phyloP scores from a whole-genome alignment of 2,113 vertebrate genomes.

The Solea solea region DNA sequence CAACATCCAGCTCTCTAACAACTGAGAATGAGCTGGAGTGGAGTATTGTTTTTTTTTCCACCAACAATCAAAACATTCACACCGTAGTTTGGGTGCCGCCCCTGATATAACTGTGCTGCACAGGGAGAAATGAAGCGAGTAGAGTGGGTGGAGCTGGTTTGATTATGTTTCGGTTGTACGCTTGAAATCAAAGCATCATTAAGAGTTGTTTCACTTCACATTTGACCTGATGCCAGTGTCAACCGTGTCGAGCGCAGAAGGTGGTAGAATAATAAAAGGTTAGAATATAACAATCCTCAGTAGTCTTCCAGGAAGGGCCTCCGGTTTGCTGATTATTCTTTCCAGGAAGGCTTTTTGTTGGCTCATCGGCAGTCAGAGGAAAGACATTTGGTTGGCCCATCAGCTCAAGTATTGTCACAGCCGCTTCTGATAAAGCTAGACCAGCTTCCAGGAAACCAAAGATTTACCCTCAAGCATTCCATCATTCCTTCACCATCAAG shows the following conservation, averaged over 20 bases:
- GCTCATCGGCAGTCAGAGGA: slow-evolving; percentile 67
- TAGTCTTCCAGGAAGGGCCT: slow-evolving; percentile 74
- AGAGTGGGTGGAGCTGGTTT: background rate
- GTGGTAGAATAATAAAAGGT: slow-evolving; percentile 55
- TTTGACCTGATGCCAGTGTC: slow-evolving; percentile 41
- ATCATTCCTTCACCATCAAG: slow-evolving; percentile 77
- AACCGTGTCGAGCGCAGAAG: slow-evolving; percentile 18
- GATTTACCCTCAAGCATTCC: slow-evolving; percentile 78
- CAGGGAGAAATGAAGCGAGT: slow-evolving; percentile 21
- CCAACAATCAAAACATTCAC: slow-evolving; percentile 47
- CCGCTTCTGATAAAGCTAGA: slow-evolving; percentile 78
- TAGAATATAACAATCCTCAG: slow-evolving; percentile 43
- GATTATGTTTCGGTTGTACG: slow-evolving; percentile 18
- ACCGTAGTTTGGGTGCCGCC: background rate
- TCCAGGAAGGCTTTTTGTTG: slow-evolving; percentile 76
- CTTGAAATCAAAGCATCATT: slow-evolving; percentile 30
- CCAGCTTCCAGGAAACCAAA: slow-evolving; percentile 77
- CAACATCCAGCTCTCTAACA: slow-evolving; percentile 55
- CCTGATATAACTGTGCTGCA: background rate
- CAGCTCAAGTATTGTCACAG: slow-evolving; percentile 74
- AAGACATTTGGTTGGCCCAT: slow-evolving; percentile 69
- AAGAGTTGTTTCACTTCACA: slow-evolving; percentile 17
- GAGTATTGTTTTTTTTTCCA: background rate
- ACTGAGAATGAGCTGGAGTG: slow-evolving; percentile 21
- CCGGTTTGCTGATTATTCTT: slow-evolving; percentile 71